These are phyloP conservation scores for Eulemur rufifrons DNA, from an alignment of 2,113 vertebrate species.

Conservation along the genomic window DNA sequence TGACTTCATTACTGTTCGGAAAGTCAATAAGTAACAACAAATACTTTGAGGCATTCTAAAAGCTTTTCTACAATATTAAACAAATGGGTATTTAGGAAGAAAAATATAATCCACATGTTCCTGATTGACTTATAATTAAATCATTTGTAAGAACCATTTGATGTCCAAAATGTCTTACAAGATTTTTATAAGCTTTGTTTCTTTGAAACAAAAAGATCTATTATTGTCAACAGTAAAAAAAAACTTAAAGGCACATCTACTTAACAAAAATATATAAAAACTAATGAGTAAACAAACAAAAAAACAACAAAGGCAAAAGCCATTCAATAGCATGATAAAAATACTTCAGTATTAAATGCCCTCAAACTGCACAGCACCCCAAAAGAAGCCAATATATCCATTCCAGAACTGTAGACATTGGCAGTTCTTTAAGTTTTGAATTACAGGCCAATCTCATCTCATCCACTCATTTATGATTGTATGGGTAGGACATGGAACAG, in stretches of 20 bases:
- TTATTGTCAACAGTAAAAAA: background rate
- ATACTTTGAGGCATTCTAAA: background rate
- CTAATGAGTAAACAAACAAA: background rate
- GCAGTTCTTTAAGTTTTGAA: background rate
- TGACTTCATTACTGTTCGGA: constrained; percentile 31
- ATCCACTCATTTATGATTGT: background rate
- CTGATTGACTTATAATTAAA: constrained; percentile 44
- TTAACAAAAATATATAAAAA: background rate
- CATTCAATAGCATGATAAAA: constrained; percentile 10
- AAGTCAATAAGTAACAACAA: constrained; percentile 12
- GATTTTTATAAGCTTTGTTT: constrained; percentile 33
- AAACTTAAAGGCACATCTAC: constrained; percentile 19
- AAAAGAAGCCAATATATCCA: background rate
- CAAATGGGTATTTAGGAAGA: background rate
- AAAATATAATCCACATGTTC: constrained; percentile 47
- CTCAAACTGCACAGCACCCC: background rate
- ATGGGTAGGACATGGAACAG: background rate
- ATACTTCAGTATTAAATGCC: background rate
- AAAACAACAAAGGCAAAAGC: background rate
- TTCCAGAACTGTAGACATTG: background rate
- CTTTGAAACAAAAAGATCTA: constrained; percentile 40
- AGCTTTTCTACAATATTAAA: constrained; percentile 44
- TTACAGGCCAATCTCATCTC: background rate
- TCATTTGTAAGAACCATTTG: constrained; percentile 27
- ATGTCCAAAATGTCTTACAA: constrained; percentile 47